Evolutionary conservation across 2,888 invertebrate species (phyloP), one percentile per base, ranked within the genome.

Genomic region (Steinernema carpocapsae): DNA sequence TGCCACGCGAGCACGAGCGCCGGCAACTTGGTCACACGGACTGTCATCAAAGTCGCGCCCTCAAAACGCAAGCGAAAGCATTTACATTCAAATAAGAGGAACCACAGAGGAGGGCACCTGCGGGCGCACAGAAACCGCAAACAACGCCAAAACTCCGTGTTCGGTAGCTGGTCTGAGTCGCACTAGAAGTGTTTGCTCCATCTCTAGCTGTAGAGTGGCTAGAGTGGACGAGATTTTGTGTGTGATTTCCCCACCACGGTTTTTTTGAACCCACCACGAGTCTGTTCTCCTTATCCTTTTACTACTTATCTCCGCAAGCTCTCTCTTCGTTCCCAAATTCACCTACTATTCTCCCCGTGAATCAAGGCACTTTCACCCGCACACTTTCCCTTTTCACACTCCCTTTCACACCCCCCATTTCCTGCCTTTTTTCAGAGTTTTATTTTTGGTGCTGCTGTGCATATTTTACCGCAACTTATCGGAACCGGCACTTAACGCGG

Each of bases 1-100:
- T 93, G 93, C 85, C 91, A 91, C 75, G 92, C 91, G 0, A 87
- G 88, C 73, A 91, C 91, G 29, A 83, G 87, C 4, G 90, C 83
- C 1, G 86, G 86, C 37, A 77, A 81, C 19, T 78, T 86, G 51
- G 84, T 84, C 76, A 83, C 86, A 3, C 76, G 80, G 32, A 81
- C 84, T 32, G 80, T 84, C 12, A 82, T 86, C 74, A 85, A 84
- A 77, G 81, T 87, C 64, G 85, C 84, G 64, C 70, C 79, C 46
- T 79, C 83, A 77, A 86, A 85, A 84, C 84, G 83, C 80, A 85
- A 85, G 83, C 84, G 86, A 79, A 85, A 86, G 76, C 82, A 85
- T 75, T 52, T 77, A 75, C 26, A 37, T 37, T 14, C 56, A 56
- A 26, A 64, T 64, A 64, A 64, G 64, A 64, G 64, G 64, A 64